These are phyloP conservation scores for Drosophila borborema DNA, from an alignment of 2,888 invertebrate species.

Conservation along the genomic window DNA sequence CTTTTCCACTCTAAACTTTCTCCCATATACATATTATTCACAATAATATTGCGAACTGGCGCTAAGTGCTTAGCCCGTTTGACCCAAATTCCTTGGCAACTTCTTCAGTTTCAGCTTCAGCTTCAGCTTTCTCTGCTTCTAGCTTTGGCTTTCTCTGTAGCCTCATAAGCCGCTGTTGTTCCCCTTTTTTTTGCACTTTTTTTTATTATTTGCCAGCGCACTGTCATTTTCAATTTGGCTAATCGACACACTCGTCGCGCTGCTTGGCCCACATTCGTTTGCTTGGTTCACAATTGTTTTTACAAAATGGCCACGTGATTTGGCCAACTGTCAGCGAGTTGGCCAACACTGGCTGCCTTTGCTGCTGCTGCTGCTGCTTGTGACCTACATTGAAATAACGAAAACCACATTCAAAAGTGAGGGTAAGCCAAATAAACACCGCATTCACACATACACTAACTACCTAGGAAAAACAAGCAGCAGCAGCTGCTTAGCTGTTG, in stretches of 20 bases:
- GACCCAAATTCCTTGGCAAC: slow-evolving; percentile 39
- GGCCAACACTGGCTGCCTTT: slow-evolving; percentile 51
- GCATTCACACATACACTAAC: slow-evolving; percentile 30
- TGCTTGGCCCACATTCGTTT: slow-evolving; percentile 30
- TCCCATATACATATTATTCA: background rate
- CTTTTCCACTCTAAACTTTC: background rate
- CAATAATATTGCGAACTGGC: background rate
- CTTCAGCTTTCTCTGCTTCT: slow-evolving; percentile 50
- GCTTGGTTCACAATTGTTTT: slow-evolving; percentile 58
- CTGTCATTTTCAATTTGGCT: slow-evolving; percentile 78
- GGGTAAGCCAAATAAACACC: slow-evolving; percentile 38
- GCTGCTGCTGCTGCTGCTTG: slow-evolving; percentile 23
- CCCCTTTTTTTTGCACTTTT: slow-evolving; percentile 21
- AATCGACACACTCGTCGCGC: slow-evolving; percentile 62
- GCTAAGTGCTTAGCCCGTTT: slow-evolving; percentile 9
- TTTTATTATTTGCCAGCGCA: slow-evolving; percentile 22
- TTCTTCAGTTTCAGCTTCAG: slow-evolving; percentile 52
- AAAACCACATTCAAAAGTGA: slow-evolving; percentile 51
- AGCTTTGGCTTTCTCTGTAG: slow-evolving; percentile 39
- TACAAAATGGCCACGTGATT: slow-evolving; percentile 68
- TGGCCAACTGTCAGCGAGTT: slow-evolving; percentile 47
- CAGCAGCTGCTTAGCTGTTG: slow-evolving; percentile 4
- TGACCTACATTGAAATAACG: slow-evolving; percentile 69
- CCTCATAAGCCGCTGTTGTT: slow-evolving; percentile 59
- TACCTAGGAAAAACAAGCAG: background rate